A percentile compares a stretch with the other conserved stretches of the same genome.
These are phyloP conservation scores for Myotis planiceps DNA, from an alignment of 2,797 vertebrate genomes.

Conservation along the genomic window DNA sequence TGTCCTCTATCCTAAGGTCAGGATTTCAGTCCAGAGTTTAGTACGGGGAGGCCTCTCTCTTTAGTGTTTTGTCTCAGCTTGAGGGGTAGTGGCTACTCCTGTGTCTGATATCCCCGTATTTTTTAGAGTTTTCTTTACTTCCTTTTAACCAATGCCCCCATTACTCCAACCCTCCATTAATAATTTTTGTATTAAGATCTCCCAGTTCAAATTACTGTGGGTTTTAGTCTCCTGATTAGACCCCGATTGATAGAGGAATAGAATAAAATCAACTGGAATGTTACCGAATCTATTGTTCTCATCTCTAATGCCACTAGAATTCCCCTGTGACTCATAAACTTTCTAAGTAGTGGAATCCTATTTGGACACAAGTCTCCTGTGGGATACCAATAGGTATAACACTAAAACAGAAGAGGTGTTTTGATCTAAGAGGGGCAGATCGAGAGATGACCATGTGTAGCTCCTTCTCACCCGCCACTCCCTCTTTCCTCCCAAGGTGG, in stretches of 20 bases:
- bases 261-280: not conserved
- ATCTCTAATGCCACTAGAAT: not conserved
- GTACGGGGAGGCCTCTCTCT: not conserved
- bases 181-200: not conserved
- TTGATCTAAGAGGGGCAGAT: not conserved
- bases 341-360: not conserved
- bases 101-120: not conserved
- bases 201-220: not conserved
- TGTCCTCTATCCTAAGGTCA: not conserved
- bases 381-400: not conserved
- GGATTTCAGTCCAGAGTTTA: not conserved
- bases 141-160: not conserved
- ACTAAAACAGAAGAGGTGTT: not conserved
- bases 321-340: not conserved
- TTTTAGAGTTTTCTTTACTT: not conserved
- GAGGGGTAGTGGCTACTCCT: not conserved
- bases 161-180: not conserved
- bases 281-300: not conserved
- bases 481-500: too few relatives aligned
- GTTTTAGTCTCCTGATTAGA: not conserved
- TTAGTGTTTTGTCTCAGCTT: not conserved
- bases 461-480: too few relatives aligned
- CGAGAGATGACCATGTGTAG: not conserved
- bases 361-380: not conserved
- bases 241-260: not conserved